These are phyloP conservation scores for Ophonus ardosiacus DNA, from an alignment of 2,888 invertebrate genomes.

Conservation along the genomic window DNA sequence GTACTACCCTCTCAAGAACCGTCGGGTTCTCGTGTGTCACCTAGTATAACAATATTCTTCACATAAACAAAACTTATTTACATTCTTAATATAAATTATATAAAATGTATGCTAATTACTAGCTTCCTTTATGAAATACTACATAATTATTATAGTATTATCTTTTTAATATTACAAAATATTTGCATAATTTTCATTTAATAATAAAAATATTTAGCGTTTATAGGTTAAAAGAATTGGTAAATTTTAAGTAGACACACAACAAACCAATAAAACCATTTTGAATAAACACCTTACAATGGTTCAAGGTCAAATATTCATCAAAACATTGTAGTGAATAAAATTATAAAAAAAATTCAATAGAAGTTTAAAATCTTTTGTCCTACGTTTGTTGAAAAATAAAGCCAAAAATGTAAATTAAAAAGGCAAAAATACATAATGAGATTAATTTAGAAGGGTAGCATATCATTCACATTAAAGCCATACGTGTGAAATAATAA, in stretches of 20 bases:
- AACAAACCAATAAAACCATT: constrained; percentile 19
- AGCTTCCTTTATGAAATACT: not conserved
- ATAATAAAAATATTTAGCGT: not conserved
- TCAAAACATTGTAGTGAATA: constrained; percentile 60
- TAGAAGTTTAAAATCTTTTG: constrained; percentile 50
- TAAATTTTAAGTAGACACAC: not conserved
- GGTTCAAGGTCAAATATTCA: constrained; percentile 59
- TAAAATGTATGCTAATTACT: not conserved
- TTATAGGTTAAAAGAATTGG: constrained; percentile 27
- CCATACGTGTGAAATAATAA: not conserved
- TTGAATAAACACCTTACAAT: constrained; percentile 50
- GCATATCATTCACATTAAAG: not conserved
- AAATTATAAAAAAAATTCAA: constrained; percentile 56
- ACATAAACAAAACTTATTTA: not conserved
- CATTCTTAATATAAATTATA: not conserved
- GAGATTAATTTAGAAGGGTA: not conserved
- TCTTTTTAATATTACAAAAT: not conserved
- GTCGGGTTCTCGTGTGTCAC: too few species aligned
- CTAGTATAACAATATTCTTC: too few species aligned
- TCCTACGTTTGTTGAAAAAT: constrained; percentile 20
- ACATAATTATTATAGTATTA: not conserved
- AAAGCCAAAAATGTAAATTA: constrained; percentile 34
- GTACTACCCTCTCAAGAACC: too few species aligned
- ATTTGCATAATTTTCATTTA: not conserved
- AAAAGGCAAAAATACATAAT: not conserved